A percentile compares a stretch with the other conserved stretches of the same genome.
phyloP scores from a whole-genome alignment of 2,797 vertebrate genomes.

The Linurgus olivaceus region DNA sequence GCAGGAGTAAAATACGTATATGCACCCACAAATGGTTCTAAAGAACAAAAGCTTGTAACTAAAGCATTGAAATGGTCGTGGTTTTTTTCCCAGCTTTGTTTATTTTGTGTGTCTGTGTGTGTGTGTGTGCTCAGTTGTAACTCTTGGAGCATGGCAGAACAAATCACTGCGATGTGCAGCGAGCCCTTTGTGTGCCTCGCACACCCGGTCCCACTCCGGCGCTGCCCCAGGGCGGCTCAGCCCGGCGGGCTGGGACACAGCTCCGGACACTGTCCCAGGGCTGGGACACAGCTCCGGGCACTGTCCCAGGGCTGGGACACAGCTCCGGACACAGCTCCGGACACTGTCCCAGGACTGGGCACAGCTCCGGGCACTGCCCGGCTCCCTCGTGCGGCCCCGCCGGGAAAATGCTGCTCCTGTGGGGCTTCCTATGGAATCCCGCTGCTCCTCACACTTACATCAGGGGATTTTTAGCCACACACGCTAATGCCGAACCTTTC shows the following conservation, averaged over 20 bases:
- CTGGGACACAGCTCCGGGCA: too few species aligned
- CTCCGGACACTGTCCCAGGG: neutral
- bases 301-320: too few species aligned
- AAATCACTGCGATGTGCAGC: neutral
- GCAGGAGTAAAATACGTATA: neutral
- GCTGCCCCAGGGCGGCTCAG: neutral
- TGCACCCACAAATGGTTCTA: neutral
- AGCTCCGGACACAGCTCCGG: too few species aligned
- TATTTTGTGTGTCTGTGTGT: neutral
- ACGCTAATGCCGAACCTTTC: neutral
- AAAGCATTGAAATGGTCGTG: neutral
- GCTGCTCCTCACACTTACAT: accelerated
- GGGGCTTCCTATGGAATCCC: accelerated
- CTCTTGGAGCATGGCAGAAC: neutral
- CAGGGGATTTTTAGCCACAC: neutral
- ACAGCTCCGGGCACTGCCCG: neutral
- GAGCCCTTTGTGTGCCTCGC: neutral
- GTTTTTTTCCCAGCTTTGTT: accelerated
- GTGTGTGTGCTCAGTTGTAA: neutral
- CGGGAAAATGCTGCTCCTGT: neutral
- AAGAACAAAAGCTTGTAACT: neutral
- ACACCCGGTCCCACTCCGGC: neutral
- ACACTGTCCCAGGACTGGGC: too few species aligned
- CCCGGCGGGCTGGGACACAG: neutral
- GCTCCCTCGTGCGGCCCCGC: neutral